phyloP scores from a whole-genome alignment of 2,113 vertebrate species.

The Nibea albiflora region DNA sequence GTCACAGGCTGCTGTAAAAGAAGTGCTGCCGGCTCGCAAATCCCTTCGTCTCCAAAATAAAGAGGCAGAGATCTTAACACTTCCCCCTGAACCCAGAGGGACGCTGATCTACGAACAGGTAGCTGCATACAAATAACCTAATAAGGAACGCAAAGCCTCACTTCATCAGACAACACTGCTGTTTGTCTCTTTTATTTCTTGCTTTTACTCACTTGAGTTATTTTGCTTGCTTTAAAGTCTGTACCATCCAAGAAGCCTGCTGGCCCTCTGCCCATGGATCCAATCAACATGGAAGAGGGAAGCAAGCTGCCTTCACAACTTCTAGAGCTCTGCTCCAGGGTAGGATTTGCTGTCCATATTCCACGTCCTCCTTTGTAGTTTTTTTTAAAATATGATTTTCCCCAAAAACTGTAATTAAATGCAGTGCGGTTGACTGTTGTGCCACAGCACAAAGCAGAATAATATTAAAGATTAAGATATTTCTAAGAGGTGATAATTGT shows the following conservation, averaged over 20 bases:
- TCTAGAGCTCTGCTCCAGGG: conserved; percentile 73
- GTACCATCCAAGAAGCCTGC: conserved; percentile 30
- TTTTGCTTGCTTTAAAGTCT: conserved; percentile 22
- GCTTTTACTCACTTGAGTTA: not conserved
- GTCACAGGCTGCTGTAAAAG: conserved; percentile 39
- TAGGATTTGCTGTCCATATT: not conserved
- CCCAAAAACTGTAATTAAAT: not conserved
- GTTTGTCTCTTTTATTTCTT: not conserved
- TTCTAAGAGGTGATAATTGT: not conserved
- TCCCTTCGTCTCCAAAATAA: conserved; percentile 79
- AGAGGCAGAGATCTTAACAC: conserved; percentile 33
- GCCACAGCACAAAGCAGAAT: not conserved
- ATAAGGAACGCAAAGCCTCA: not conserved
- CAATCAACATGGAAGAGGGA: conserved; percentile 72
- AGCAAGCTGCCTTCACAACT: conserved; percentile 69
- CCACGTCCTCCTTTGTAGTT: not conserved
- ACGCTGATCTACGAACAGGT: conserved; percentile 23
- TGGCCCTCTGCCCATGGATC: conserved; percentile 71
- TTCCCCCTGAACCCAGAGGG: conserved; percentile 31
- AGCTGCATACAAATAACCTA: not conserved
- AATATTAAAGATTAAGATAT: not conserved
- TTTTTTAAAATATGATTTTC: not conserved
- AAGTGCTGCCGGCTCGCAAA: conserved; percentile 73
- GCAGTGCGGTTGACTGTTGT: not conserved
- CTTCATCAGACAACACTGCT: not conserved